phyloP scores from a whole-genome alignment of 2,797 vertebrate species.

The Mormyrops attenuatus region DNA sequence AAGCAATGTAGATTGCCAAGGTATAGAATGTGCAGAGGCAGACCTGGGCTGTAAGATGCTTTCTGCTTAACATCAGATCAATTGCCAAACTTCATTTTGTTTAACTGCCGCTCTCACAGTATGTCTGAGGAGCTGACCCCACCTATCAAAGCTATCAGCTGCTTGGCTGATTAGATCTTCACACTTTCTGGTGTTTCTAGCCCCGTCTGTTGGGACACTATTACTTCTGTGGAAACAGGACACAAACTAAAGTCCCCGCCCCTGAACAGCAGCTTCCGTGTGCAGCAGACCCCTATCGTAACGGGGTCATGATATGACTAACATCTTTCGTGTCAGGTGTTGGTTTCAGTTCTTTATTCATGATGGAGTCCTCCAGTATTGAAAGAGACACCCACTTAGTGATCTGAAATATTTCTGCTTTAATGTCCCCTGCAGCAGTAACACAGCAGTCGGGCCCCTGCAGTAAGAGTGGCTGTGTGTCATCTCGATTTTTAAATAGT shows the following conservation, averaged over 20 bases:
- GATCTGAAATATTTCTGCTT: background rate
- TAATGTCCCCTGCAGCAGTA: background rate
- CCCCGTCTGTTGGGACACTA: background rate
- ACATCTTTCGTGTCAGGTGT: background rate
- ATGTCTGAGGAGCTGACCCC: background rate
- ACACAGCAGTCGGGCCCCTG: background rate
- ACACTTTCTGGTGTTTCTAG: background rate
- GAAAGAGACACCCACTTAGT: background rate
- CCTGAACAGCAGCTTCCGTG: background rate
- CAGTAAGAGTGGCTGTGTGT: background rate
- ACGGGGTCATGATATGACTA: background rate
- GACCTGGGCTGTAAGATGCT: background rate
- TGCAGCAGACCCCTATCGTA: background rate
- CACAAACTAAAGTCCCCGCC: background rate
- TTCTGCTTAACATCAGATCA: background rate
- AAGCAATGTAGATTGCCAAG: background rate
- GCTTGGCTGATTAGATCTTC: background rate
- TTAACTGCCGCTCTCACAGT: background rate
- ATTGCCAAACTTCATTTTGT: background rate
- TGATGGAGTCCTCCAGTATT: background rate
- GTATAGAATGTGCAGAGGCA: background rate
- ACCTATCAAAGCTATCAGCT: background rate
- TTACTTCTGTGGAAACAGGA: background rate
- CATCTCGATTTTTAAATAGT: background rate
- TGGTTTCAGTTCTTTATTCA: background rate